Percentiles rank a stretch among this genome's conserved stretches.
phyloP scores from a whole-genome alignment of 2,888 invertebrate species.

The Atethmia centrago region DNA sequence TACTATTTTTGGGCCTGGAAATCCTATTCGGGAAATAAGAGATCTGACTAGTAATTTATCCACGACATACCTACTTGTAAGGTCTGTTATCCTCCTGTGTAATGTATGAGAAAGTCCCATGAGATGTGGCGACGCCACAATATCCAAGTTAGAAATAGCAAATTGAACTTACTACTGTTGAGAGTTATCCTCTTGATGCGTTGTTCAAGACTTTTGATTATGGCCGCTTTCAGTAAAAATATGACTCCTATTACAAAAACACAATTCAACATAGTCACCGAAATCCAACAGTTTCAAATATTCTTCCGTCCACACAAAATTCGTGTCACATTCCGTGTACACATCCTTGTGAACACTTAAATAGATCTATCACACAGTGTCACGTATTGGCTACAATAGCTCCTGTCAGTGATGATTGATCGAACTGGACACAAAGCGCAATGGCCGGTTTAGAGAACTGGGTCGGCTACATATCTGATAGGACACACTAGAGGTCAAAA shows the following conservation, averaged over 20 bases:
- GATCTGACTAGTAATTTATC: no score
- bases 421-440: constrained; percentile 30
- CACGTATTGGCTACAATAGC: constrained; percentile 59
- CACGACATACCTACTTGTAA: background rate
- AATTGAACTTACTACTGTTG: background rate
- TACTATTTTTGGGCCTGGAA: no score
- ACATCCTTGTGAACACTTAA: constrained; percentile 47
- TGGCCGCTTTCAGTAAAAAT: background rate
- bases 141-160: background rate
- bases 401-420: constrained; percentile 53
- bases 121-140: background rate
- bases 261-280: no score
- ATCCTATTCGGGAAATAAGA: background rate
- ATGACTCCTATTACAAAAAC: background rate
- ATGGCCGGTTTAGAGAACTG: constrained; percentile 23
- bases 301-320: background rate
- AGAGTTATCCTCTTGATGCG: no score
- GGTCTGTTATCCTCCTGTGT: background rate
- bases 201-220: background rate
- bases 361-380: constrained; percentile 49
- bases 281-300: background rate
- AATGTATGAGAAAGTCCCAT: background rate
- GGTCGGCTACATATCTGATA: constrained; percentile 31
- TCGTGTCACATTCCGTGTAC: constrained; percentile 8
- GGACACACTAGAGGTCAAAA: constrained; percentile 9